Base-by-base conservation (phyloP, 2,797 vertebrate species). In the Dipus sagitta region DNA sequence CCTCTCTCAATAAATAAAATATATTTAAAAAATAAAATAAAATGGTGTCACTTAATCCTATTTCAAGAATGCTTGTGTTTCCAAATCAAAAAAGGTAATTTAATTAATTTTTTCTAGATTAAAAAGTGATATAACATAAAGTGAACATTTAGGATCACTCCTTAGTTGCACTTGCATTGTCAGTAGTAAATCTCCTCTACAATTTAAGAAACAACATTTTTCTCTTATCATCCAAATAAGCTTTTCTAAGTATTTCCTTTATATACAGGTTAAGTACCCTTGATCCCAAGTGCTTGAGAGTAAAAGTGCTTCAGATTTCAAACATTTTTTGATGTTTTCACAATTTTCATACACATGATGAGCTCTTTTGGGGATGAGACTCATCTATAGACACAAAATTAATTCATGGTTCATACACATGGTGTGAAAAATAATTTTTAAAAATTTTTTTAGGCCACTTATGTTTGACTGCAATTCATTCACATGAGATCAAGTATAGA, bases 211-310 rank as follows among this genome's bases (percentile, higher is more conserved):
- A 17, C 10, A 54, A 54, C 13, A 58, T 58, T 58, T 47, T 11
- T 58, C 54, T 58, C 54, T 58, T 58, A 58, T 58, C 54, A 14
- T 58, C 15, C 54, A 58, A 15, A 90, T 68, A 89, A 78, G 11
- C 30, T 93, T 88, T 64, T 92, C 30, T 42, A 91, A 58, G 54
- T 81, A 84, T 68, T 84, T 95, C 24, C 95, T 74, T 71, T 75
- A 76, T 24, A 87, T 12, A 70, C 20, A 54, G n/a, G 17, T 42
- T 85, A 26, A 30, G 20, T 71, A n/a, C 60, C 21, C 65, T 38
- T 30, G 32, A 54, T 52, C 26, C 58, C 65, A 62, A 62, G 32
- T 20, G 54, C 65, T 23, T 54, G 12, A 64, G 67, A 64, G 17
- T 20, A 86, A 32, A 30, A 86, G 18, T 62, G 34, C 28, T 71